phyloP scores from a whole-genome alignment of 2,888 invertebrate species.

The Ditula angustiorana region DNA sequence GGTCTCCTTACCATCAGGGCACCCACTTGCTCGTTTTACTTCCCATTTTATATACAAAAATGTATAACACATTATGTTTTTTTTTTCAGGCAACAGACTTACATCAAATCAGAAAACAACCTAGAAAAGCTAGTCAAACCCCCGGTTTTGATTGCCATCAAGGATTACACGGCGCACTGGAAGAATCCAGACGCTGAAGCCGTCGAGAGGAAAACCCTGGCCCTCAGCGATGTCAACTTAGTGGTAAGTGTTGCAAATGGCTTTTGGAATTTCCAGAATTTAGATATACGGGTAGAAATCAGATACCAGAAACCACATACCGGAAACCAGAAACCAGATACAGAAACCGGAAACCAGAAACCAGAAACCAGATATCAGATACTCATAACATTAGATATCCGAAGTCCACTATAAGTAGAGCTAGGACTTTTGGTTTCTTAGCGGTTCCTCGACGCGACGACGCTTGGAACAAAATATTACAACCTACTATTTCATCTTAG shows the following conservation, averaged over 20 bases:
- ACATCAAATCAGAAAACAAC: conserved; percentile 73
- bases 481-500: no score
- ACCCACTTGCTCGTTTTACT: no score
- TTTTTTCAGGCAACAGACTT: conserved; percentile 69
- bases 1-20: not conserved
- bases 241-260: conserved; percentile 60
- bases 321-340: not conserved
- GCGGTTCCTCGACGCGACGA: no score
- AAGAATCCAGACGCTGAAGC: conserved; percentile 63
- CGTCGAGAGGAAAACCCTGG: conserved; percentile 59
- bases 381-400: no score
- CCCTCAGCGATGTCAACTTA: conserved; percentile 77
- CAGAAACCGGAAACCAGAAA: not conserved
- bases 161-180: conserved; percentile 80
- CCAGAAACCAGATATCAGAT: not conserved
- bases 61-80: not conserved
- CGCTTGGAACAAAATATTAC: no score
- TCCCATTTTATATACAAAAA: not conserved
- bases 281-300: no score
- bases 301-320: not conserved
- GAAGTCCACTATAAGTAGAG: no score
- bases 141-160: conserved; percentile 62
- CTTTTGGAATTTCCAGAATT: no score
- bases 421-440: no score
- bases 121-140: conserved; percentile 62